Evolutionary conservation across 2,113 vertebrate species (phyloP), one percentile per base, ranked within the genome.

Genomic region (Lepus americanus): DNA sequence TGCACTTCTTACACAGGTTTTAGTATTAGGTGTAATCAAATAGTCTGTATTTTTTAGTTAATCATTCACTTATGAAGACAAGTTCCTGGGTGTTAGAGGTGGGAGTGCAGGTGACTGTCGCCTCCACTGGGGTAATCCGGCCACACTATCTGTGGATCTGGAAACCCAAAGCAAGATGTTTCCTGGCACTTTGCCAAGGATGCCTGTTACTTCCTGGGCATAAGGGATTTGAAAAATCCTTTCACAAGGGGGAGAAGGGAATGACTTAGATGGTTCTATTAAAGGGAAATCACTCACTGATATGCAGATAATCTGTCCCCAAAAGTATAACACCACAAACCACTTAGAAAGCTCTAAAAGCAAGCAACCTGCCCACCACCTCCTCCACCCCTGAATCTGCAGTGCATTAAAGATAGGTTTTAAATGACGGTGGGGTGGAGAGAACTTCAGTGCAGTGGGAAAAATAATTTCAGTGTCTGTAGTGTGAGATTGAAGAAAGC

Each of bases 11-110:
- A 84, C 51, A 31, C 11, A 93, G 66, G n/a, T 87, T 67, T 90
- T 59, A 82, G 72, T 88, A 53, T 77, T 88, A 92, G 31, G 27
- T 80, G 22, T 92, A 87, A 89, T 49, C 9, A 29, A 66, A 94
- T 87, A 87, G 6, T 51, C 76, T 69, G 7, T 51, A 67, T 67
- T 76, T 88, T 79, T 74, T 69, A 76, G 49, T 39, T 89, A 93
- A 36, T 83, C 25, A 72, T 17, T 90, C 55, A 44, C 20, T 90
- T 39, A 27, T 44, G 25, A 77, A 89, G 61, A 5, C 79, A 93
- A 77, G 31, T 82, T 90, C 88, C 51, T 83, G 33, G 23, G 1
- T 77, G 55, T 27, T n/a, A 16, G 11, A 51, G 51, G 29, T 16
- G 25, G 23, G 67, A 5, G 0, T 44, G 53, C 44, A 25, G 69